phyloP scores from a whole-genome alignment of 2,797 vertebrate species.

The Distichodus sexfasciatus region DNA sequence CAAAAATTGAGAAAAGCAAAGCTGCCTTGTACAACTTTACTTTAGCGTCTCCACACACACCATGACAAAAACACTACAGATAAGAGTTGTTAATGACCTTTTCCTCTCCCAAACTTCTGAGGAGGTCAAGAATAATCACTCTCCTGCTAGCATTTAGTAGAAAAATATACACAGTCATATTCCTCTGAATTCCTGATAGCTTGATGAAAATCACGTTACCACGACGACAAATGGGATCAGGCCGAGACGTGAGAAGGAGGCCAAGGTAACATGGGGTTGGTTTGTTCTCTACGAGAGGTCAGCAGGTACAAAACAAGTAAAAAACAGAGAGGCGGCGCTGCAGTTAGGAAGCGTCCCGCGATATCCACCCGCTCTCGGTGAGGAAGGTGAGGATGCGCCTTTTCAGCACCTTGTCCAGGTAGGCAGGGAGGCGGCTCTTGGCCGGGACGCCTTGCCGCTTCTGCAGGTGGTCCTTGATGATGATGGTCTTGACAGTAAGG shows the following conservation, averaged over 20 bases:
- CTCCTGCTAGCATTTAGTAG: conserved; percentile 16
- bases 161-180: conserved; percentile 30
- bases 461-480: conserved; percentile 96
- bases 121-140: too few relatives aligned
- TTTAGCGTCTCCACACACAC: too few relatives aligned
- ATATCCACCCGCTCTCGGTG: conserved; percentile 98
- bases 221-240: not conserved
- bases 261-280: too few relatives aligned
- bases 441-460: conserved; percentile 93
- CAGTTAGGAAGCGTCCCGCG: conserved; percentile 85
- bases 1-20: too few relatives aligned
- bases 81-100: too few relatives aligned
- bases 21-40: too few relatives aligned
- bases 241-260: too few relatives aligned
- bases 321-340: not conserved
- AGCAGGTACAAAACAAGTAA: conserved; percentile 31
- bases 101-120: too few relatives aligned
- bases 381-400: conserved; percentile 95
- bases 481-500: conserved; percentile 95
- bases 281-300: too few relatives aligned
- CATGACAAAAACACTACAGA: too few relatives aligned
- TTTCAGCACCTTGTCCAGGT: conserved; percentile 95
- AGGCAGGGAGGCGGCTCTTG: conserved; percentile 93
- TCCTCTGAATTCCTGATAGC: conserved; percentile 14
- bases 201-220: conserved; percentile 16